Conservation (phyloP, 2,888 invertebrate genomes). For the Tuberolachnus salignus region DNA sequence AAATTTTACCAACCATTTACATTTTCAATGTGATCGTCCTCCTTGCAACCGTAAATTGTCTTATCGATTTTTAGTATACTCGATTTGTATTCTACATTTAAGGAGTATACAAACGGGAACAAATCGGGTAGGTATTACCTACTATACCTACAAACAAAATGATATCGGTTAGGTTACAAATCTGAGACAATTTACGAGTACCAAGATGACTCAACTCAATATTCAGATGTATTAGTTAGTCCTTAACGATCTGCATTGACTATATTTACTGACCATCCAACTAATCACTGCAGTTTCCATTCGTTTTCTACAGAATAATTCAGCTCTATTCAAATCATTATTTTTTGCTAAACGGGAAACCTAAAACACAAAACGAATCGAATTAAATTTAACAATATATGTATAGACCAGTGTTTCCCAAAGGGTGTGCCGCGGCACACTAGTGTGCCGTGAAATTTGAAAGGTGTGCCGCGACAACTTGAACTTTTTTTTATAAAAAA, state of each 20-base stretch:
- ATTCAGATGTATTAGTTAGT: not conserved
- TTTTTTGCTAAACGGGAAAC: slow-evolving; percentile 10
- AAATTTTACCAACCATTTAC: too few relatives aligned
- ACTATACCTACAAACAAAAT: not conserved
- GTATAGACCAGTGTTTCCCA: too few relatives aligned
- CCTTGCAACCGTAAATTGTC: too few relatives aligned
- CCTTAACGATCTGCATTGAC: not conserved
- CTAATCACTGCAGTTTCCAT: slow-evolving; percentile 24
- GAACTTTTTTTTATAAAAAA: too few relatives aligned
- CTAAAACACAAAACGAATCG: slow-evolving; percentile 20
- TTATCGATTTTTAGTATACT: too few relatives aligned
- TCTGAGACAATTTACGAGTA: not conserved
- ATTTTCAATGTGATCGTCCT: too few relatives aligned
- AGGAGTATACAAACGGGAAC: too few relatives aligned
- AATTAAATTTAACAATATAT: too few relatives aligned
- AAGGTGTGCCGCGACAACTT: too few relatives aligned
- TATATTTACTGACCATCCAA: not conserved
- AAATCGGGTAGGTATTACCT: not conserved
- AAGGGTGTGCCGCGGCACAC: too few relatives aligned
- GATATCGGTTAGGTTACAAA: not conserved
- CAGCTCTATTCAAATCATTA: slow-evolving; percentile 1
- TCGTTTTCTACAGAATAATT: slow-evolving; percentile 46
- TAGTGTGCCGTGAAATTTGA: too few relatives aligned
- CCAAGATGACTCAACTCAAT: not conserved
- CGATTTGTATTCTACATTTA: too few relatives aligned